Evolutionary conservation across 2,797 vertebrate genomes (phyloP), one percentile per base, ranked within the genome.

Genomic region (Schizothorax lantsangensis): DNA sequence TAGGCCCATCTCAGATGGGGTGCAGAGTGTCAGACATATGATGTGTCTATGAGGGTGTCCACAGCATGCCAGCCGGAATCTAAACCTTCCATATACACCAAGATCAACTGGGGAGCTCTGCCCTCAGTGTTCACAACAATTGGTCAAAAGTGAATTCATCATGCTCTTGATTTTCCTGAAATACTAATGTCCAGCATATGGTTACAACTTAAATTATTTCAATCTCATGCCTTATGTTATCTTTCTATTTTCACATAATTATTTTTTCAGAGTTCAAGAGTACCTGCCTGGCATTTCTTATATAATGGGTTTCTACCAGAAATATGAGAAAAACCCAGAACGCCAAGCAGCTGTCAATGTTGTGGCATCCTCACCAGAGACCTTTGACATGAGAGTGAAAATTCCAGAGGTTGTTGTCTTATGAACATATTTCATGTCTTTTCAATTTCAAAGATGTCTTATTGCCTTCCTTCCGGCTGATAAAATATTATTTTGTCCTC

Each of bases 21-120:
- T 83, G 93, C 94, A 84, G 94, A 96, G 89, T 95, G 95, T 90
- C 95, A 96, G 89, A 57, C 93, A 43, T 96, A 95, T 88, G 92
- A 94, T 75, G 88, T 96, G 73, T 92, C 90, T 62, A 21, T 95
- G 89, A 91, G n/a, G 64, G 89, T 92, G 19, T 87, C 87, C n/a
- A 84, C 89, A n/a, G 78, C 82, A 26, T 84, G 86, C 68, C 43
- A 88, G 59, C 88, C 90, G 52, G 91, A 90, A 75, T 88, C 92
- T 81, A 94, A 86, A 69, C 91, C 93, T 64, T 87, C 89, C 0
- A 4, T 96, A 10, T 91, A 84, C 75, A 90, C 91, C 84, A 94
- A 91, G 77, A 84, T 95, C 1, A 88, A 92, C 73, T 96, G 95
- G 95, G 88, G 49, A 71, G 89, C 5, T 26, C 88, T 95, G 74